Conservation (phyloP, 2,797 vertebrate species). For the Thunnus albacares region DNA sequence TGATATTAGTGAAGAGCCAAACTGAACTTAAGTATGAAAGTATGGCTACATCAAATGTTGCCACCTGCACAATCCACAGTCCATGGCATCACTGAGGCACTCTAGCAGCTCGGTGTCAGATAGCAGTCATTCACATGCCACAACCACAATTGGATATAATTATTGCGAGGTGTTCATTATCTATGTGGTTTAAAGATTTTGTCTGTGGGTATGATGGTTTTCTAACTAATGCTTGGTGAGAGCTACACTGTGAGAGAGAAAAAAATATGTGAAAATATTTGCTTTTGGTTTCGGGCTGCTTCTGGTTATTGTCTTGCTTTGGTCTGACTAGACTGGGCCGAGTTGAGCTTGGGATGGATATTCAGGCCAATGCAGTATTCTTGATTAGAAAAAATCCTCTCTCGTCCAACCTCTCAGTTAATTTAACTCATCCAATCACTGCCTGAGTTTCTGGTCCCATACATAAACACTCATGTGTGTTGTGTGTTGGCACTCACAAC, state of each 20-base stretch:
- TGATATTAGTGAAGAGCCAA: slow-evolving; percentile 7
- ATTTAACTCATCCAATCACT: background rate
- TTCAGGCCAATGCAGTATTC: background rate
- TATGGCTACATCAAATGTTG: background rate
- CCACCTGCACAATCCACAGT: slow-evolving; percentile 8
- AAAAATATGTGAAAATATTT: background rate
- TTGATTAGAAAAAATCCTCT: background rate
- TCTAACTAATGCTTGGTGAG: background rate
- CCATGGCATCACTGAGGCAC: background rate
- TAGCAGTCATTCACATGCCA: background rate
- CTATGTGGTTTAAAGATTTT: background rate
- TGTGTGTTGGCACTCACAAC: background rate
- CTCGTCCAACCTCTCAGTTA: background rate
- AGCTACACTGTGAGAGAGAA: background rate
- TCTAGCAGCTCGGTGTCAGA: background rate
- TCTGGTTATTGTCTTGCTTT: background rate
- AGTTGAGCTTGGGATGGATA: background rate
- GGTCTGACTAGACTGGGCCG: background rate
- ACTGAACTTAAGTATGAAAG: background rate
- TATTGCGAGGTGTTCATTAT: background rate
- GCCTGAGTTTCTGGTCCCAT: background rate
- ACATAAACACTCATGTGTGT: background rate
- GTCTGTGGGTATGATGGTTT: background rate
- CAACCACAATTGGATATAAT: background rate
- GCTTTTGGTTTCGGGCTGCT: background rate